These are phyloP conservation scores for Myopa tessellatipennis DNA, from an alignment of 2,888 invertebrate genomes.

Conservation along the genomic window DNA sequence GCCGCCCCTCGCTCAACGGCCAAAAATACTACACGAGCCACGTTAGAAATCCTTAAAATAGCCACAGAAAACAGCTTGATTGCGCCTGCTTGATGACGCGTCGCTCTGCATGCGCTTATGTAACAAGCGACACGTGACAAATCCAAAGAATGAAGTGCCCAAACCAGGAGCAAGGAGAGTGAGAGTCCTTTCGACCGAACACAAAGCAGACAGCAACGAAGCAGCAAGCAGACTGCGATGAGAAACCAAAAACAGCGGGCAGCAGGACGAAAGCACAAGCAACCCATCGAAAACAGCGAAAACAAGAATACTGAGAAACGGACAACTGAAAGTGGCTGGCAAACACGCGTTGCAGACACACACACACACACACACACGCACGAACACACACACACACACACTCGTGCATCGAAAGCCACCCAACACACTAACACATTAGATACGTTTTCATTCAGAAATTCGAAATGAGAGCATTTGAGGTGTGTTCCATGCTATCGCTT, in stretches of 20 bases:
- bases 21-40: not conserved
- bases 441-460: constrained; percentile 29
- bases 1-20: not conserved
- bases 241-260: not conserved
- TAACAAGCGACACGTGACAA: constrained; percentile 25
- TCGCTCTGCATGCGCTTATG: constrained; percentile 17
- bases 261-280: not conserved
- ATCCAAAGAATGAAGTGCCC: not conserved
- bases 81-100: not conserved
- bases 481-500: not conserved
- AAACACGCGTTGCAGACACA: constrained; percentile 12
- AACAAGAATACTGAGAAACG: not conserved
- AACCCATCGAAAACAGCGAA: not conserved
- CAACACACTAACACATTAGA: not conserved
- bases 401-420: not conserved
- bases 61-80: not conserved
- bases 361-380: not conserved
- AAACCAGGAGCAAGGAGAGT: not conserved
- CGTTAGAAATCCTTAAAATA: constrained; percentile 2
- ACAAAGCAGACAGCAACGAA: not conserved
- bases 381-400: constrained; percentile 5
- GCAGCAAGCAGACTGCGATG: not conserved
- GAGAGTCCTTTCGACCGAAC: not conserved
- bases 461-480: constrained; percentile 10
- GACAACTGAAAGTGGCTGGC: not conserved